Evolutionary conservation across 1,140 invertebrate species (phyloP), one percentile per base, ranked within the genome.

Genomic region (Rhopalosiphum maidis): DNA sequence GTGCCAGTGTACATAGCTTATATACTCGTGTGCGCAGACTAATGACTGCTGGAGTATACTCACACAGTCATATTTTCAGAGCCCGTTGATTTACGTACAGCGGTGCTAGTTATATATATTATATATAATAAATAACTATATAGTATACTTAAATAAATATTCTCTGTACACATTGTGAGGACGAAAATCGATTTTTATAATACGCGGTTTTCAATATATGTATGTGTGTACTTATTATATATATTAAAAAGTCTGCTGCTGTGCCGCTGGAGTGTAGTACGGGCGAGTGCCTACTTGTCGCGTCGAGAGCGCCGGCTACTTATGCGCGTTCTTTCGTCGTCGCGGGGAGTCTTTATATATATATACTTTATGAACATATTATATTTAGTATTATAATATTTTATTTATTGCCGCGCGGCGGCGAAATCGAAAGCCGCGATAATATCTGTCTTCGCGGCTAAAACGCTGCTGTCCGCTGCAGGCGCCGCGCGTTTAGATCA

Each of bases 381-480:
- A 85, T 41, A 41, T 43, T 41, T 85, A 43, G 22, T 85, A 85
- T 85, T 85, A 85, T 85, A 25, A 85, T 85, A 85, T 85, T 41
- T 37, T 41, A 83, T 83, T 85, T 85, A 43, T 85, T 85, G 83
- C 22, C 83, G 82, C 21, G 41, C 83, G 83, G 83, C 83, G 83
- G 41, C 83, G 83, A 85, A 85, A 85, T 85, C 83, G 83, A 85
- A 85, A 85, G 83, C 37, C 35, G 83, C 37, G 83, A 85, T 85
- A 43, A 43, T 85, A 77, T 77, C 60, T 77, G n/a, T 77, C 60
- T 77, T 77, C 30, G 60, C 30, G 60, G 60, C 60, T n/a, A n/a
- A 77, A 77, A 77, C n/a, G n/a, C 5, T n/a, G n/a, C 15, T 77
- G 60, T n/a, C 60, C 2, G 60, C 15, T 77, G 30, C 60, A 18